Evolutionary conservation across 2,888 invertebrate genomes (phyloP).

Genomic region (Metellina segmentata): DNA sequence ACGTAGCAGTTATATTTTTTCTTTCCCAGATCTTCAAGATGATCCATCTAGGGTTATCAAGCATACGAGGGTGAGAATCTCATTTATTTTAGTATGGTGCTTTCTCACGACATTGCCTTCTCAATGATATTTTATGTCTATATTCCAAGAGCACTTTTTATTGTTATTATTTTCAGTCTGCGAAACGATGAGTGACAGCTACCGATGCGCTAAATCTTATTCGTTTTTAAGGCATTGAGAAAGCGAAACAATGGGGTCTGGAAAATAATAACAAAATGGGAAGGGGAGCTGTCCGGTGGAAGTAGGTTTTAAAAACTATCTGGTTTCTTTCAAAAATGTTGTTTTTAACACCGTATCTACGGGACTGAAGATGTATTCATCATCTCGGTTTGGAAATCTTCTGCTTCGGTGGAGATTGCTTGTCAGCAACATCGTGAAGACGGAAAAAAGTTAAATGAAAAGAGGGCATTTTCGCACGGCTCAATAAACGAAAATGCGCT

Average conservation of each 20-base stretch:
- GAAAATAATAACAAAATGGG: conserved; percentile 65
- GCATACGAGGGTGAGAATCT: conserved; percentile 43
- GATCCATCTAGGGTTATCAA: conserved; percentile 30
- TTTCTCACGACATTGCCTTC: conserved; percentile 54
- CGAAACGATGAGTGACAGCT: conserved; percentile 65
- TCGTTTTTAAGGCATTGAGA: conserved; percentile 54
- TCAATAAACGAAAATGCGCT: neutral
- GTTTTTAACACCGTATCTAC: conserved; percentile 30
- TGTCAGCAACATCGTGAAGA: conserved; percentile 32
- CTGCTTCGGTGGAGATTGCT: conserved; percentile 45
- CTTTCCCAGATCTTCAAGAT: conserved; percentile 45
- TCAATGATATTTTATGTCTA: neutral
- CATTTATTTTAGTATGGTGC: conserved; percentile 68
- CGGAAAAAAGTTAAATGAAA: conserved; percentile 18
- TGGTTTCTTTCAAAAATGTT: conserved; percentile 33
- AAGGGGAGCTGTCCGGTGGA: conserved; percentile 12
- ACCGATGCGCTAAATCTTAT: conserved; percentile 70
- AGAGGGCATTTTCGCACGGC: neutral
- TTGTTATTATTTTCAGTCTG: conserved; percentile 47
- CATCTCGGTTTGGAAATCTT: conserved; percentile 27
- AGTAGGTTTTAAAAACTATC: conserved; percentile 27
- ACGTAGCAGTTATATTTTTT: conserved; percentile 14
- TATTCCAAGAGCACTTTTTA: neutral
- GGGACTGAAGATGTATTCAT: conserved; percentile 40
- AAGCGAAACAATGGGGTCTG: conserved; percentile 58